Evolutionary conservation across 2,113 vertebrate species (phyloP).

Genomic region (Microtus richardsoni): DNA sequence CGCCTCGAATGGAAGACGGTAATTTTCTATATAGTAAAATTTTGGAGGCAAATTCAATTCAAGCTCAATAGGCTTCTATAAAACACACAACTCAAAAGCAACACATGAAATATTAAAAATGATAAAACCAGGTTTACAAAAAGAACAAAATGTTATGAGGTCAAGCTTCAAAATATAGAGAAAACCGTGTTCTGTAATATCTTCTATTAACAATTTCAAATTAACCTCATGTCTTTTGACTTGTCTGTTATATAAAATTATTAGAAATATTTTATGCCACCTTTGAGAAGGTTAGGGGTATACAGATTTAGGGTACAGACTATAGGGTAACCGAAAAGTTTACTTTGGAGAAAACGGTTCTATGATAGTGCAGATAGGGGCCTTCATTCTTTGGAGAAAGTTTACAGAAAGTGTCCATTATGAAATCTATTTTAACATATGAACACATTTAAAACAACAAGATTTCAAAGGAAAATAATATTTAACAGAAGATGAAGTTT

Average conservation of each 20-base stretch:
- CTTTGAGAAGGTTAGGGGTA: background rate
- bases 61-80: background rate
- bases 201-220: background rate
- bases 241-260: background rate
- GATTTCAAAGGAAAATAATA: background rate
- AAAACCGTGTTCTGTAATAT: background rate
- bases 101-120: background rate
- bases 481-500: background rate
- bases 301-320: background rate
- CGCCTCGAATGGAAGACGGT: background rate
- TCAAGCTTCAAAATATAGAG: background rate
- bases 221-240: background rate
- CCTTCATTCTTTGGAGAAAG: background rate
- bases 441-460: background rate
- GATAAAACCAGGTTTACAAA: background rate
- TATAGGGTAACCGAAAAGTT: background rate
- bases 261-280: background rate
- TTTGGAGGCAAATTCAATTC: constrained; percentile 54
- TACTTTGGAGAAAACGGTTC: accelerated
- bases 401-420: background rate
- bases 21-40: constrained; percentile 61
- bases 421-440: background rate
- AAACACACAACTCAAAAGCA: background rate
- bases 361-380: accelerated
- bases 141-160: background rate